Evolutionary conservation across 2,888 invertebrate species (phyloP).

Genomic region (Acleris sparsana): DNA sequence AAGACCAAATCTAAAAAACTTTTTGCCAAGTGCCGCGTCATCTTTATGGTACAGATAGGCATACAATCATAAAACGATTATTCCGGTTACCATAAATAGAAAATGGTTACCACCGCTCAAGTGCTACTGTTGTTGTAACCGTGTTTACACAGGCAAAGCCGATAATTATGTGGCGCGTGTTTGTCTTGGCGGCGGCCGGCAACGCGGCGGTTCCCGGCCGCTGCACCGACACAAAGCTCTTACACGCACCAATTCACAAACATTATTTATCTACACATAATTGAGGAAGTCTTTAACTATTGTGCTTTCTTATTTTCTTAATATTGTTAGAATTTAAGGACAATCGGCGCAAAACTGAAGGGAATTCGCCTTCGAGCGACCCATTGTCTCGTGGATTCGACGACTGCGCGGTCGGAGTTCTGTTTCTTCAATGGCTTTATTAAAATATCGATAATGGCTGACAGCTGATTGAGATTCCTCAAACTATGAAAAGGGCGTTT

Average conservation of each 20-base stretch:
- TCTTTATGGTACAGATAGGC: too few species aligned
- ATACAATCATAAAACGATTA: too few species aligned
- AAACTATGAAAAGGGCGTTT: background rate
- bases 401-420: background rate
- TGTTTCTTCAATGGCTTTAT: conserved; percentile 15
- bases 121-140: conserved; percentile 6
- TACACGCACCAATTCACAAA: conserved; percentile 48
- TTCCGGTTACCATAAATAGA: too few species aligned
- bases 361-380: conserved; percentile 28
- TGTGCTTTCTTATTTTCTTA: conserved; percentile 49
- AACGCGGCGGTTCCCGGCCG: background rate
- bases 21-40: too few species aligned
- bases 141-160: conserved; percentile 7
- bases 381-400: conserved; percentile 40
- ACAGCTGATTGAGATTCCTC: background rate
- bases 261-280: conserved; percentile 66
- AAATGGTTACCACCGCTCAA: background rate
- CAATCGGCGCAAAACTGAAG: background rate
- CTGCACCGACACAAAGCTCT: conserved; percentile 23
- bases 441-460: conserved; percentile 5
- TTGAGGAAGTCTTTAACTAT: conserved; percentile 69
- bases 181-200: conserved; percentile 6
- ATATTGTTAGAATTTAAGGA: conserved; percentile 52
- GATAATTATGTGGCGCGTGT: conserved; percentile 21
- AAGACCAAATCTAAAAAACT: too few species aligned